Conservation (phyloP, 92 coral and sea anemone genomes). For the Paragorgia papillata region DNA sequence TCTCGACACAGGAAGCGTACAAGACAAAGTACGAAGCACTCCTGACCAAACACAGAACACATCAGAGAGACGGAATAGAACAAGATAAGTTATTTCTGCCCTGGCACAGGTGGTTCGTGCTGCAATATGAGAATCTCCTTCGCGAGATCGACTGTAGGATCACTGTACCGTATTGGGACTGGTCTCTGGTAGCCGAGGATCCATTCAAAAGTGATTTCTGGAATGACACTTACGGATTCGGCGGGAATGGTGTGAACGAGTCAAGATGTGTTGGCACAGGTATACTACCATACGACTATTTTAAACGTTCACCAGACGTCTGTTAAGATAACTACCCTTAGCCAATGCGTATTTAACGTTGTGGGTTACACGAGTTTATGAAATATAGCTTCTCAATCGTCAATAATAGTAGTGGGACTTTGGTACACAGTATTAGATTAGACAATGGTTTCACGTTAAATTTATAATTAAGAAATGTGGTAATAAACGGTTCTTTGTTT, state of each 20-base stretch:
- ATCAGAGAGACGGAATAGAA: conserved; percentile 56
- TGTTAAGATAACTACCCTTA: too few species aligned
- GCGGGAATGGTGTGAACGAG: conserved; percentile 16
- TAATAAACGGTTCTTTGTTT: too few species aligned
- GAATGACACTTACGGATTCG: conserved; percentile 15
- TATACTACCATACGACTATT: too few species aligned
- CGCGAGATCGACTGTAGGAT: conserved; percentile 68
- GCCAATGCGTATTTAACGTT: too few species aligned
- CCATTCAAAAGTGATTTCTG: conserved; percentile 28
- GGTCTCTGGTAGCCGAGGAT: conserved; percentile 19
- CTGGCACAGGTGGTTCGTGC: conserved; percentile 84
- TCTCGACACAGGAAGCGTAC: conserved; percentile 5
- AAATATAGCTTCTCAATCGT: too few species aligned
- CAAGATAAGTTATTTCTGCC: conserved; percentile 59
- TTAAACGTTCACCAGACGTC: too few species aligned
- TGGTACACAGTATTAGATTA: too few species aligned
- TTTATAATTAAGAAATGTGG: too few species aligned
- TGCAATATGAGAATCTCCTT: conserved; percentile 80
- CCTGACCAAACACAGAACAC: background rate
- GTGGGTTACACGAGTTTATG: too few species aligned
- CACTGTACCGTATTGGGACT: conserved; percentile 91
- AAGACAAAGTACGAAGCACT: conserved; percentile 10
- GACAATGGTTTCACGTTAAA: too few species aligned
- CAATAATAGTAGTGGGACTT: too few species aligned
- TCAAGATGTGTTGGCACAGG: too few species aligned